A percentile compares a stretch with the other conserved stretches of the same genome.
Evolutionary conservation across 2,113 vertebrate genomes (phyloP).

Genomic region (Pomatorhinus ruficollis): DNA sequence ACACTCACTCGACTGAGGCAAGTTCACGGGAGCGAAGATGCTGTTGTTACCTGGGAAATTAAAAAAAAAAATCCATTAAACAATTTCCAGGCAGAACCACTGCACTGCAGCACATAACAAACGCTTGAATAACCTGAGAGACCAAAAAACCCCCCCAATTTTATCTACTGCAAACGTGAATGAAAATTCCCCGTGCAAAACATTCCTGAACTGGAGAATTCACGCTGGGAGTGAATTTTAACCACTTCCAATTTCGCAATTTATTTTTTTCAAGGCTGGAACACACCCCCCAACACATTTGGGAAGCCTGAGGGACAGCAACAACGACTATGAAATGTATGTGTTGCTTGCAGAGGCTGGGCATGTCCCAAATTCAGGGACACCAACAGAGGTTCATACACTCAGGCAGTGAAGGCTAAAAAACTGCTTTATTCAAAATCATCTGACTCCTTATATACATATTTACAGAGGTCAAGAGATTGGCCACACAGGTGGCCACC

Average conservation of each 20-base stretch:
- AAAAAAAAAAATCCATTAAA: not conserved
- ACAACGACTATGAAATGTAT: accelerated
- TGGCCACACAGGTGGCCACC: too few relatives aligned
- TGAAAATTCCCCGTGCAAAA: not conserved
- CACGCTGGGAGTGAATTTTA: not conserved
- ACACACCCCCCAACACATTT: accelerated
- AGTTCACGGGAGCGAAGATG: conserved; percentile 84
- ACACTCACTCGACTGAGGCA: conserved; percentile 90
- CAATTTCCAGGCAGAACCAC: not conserved
- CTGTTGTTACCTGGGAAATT: conserved; percentile 81
- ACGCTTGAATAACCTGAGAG: not conserved
- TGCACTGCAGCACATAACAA: not conserved
- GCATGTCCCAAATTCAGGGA: too few relatives aligned
- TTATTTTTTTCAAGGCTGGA: not conserved
- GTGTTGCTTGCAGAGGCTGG: too few relatives aligned
- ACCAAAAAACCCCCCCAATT: not conserved
- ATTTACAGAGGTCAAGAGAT: too few relatives aligned
- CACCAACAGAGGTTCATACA: too few relatives aligned
- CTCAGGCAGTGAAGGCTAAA: too few relatives aligned
- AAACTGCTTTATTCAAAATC: too few relatives aligned
- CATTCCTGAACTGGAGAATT: not conserved
- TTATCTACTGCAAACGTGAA: accelerated
- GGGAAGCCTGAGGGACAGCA: not conserved
- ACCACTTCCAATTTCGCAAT: too few relatives aligned
- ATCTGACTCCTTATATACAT: too few relatives aligned